A percentile compares a stretch with the other conserved stretches of the same genome.
phyloP scores from a whole-genome alignment of 2,797 vertebrate genomes.

The Callimico goeldii region DNA sequence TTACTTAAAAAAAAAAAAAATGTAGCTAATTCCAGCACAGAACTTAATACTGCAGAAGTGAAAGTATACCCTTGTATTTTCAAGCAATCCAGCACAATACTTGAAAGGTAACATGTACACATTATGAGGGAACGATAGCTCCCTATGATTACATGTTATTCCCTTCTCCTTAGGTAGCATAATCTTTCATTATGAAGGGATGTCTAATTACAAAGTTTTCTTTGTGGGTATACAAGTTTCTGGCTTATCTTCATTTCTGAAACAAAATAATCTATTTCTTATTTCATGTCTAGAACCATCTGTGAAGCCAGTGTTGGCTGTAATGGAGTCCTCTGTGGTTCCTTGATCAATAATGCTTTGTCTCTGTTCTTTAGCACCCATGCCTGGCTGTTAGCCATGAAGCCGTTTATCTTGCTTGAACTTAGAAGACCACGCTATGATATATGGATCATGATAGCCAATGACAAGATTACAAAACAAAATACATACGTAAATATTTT shows the following conservation, averaged over 20 bases:
- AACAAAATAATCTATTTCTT: neutral
- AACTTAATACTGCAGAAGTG: neutral
- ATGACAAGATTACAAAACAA: neutral
- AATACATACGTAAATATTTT: neutral
- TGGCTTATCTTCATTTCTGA: neutral
- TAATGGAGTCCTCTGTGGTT: neutral
- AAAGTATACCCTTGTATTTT: neutral
- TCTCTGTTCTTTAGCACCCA: neutral
- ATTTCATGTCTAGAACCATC: neutral
- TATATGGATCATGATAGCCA: neutral
- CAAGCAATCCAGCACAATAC: neutral
- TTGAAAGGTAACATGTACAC: neutral
- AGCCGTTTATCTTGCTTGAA: conserved; percentile 5
- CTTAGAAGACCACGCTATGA: neutral
- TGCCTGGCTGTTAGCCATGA: neutral
- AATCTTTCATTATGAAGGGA: neutral
- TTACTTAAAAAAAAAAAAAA: neutral
- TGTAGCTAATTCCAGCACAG: neutral
- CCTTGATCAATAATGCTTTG: neutral
- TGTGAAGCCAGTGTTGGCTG: neutral
- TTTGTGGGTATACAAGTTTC: neutral
- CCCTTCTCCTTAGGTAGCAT: neutral
- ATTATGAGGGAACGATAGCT: neutral
- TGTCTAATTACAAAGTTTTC: neutral
- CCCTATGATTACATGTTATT: neutral